Percentiles rank a stretch among this genome's conserved stretches.
These are phyloP conservation scores for Entomobrya proxima DNA, from an alignment of 2,888 invertebrate genomes.

Conservation along the genomic window DNA sequence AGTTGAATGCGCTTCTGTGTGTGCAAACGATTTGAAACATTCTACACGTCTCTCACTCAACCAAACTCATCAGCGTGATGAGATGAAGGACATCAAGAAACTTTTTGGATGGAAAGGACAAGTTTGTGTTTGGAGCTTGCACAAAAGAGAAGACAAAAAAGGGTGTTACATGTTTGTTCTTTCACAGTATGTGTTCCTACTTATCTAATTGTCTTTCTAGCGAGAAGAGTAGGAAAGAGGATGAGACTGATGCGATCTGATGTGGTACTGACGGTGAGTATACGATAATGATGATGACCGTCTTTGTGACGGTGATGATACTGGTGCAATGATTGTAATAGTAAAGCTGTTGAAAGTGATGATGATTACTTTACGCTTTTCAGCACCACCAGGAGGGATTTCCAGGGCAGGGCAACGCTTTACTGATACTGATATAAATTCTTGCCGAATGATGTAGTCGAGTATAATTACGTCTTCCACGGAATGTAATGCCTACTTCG, in stretches of 20 bases:
- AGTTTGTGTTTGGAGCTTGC: conserved; percentile 25
- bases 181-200: conserved; percentile 16
- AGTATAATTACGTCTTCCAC: background rate
- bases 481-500: background rate
- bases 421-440: background rate
- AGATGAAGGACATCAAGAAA: conserved; percentile 14
- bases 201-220: conserved; percentile 52
- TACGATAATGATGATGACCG: conserved; percentile 46
- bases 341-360: conserved; percentile 19
- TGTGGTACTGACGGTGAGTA: conserved; percentile 44
- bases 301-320: background rate
- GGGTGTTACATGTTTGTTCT: conserved; percentile 47
- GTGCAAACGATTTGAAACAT: conserved; percentile 23
- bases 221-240: background rate
- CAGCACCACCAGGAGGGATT: conserved; percentile 18
- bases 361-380: conserved; percentile 22
- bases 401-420: background rate
- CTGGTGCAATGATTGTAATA: conserved; percentile 31
- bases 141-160: conserved; percentile 41
- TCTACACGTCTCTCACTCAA: background rate
- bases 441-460: background rate
- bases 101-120: background rate
- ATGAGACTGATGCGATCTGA: conserved; percentile 47
- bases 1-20: conserved; percentile 2
- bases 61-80: conserved; percentile 22